Percentiles rank a stretch among this genome's conserved stretches.
phyloP scores from a whole-genome alignment of 2,113 vertebrate genomes.

The Rattus rattus region DNA sequence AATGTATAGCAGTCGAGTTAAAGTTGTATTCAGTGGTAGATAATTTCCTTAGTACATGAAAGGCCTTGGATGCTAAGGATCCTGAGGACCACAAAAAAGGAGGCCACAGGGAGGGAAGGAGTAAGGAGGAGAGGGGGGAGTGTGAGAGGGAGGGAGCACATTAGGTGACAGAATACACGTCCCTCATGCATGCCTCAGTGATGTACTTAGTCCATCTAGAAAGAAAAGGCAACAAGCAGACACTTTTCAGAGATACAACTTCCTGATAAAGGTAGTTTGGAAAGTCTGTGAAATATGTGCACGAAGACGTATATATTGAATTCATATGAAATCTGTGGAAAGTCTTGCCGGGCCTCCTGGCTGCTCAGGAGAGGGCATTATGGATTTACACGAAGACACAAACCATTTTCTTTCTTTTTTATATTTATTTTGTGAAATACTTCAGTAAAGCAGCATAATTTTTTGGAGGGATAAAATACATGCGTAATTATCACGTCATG shows the following conservation, averaged over 20 bases:
- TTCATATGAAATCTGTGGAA: neutral
- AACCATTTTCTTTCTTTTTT: neutral
- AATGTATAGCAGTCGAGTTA: neutral
- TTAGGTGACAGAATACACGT: neutral
- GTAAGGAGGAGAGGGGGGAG: no score
- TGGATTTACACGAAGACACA: neutral
- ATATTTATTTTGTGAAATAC: neutral
- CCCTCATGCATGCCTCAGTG: neutral
- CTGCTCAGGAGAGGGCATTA: neutral
- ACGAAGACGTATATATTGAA: neutral
- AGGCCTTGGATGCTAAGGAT: neutral
- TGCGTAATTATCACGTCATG: neutral
- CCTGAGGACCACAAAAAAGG: neutral
- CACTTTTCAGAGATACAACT: neutral
- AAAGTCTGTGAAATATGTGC: slow-evolving; percentile 13
- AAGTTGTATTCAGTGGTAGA: neutral
- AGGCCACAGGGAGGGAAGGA: no score
- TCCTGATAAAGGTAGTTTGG: neutral
- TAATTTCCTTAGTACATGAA: neutral
- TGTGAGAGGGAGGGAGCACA: neutral
- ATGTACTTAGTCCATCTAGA: neutral
- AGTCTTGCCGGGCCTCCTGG: neutral
- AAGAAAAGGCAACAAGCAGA: neutral
- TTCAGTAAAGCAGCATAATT: neutral
- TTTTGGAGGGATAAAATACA: neutral